These are phyloP conservation scores for Dryadula phaetusa DNA, from an alignment of 2,888 invertebrate species.

Conservation along the genomic window DNA sequence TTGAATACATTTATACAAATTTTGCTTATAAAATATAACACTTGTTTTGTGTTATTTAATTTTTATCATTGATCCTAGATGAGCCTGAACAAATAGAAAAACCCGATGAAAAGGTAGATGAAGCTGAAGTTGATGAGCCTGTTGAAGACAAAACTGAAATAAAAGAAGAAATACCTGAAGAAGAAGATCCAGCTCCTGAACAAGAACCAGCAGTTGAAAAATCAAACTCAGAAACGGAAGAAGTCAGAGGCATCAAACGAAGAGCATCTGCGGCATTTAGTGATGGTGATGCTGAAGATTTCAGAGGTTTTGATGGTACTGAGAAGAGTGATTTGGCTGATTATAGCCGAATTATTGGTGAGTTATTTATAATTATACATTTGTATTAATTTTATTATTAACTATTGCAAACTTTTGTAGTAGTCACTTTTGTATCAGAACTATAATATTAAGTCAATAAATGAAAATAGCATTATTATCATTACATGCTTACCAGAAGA, in stretches of 20 bases:
- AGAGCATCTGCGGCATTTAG: conserved; percentile 71
- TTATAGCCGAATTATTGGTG: conserved; percentile 66
- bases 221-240: conserved; percentile 43
- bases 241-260: conserved; percentile 65
- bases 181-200: conserved; percentile 15
- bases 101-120: conserved; percentile 13
- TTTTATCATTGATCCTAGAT: conserved; percentile 12
- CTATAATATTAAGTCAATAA: not conserved
- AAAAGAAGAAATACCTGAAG: conserved; percentile 28
- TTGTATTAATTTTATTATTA: not conserved
- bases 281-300: conserved; percentile 63
- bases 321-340: conserved; percentile 56
- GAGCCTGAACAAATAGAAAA: conserved; percentile 11
- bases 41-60: too few relatives aligned
- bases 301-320: conserved; percentile 68
- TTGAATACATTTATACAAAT: too few relatives aligned
- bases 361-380: conserved; percentile 45
- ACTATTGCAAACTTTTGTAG: not conserved
- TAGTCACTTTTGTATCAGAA: not conserved
- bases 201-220: conserved; percentile 33
- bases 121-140: conserved; percentile 11
- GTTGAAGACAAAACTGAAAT: conserved; percentile 21
- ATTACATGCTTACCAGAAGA: conserved; percentile 50
- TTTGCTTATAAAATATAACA: too few relatives aligned
- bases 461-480: conserved; percentile 31